Evolutionary conservation across 2,113 vertebrate genomes (phyloP).

Genomic region (Rattus rattus): DNA sequence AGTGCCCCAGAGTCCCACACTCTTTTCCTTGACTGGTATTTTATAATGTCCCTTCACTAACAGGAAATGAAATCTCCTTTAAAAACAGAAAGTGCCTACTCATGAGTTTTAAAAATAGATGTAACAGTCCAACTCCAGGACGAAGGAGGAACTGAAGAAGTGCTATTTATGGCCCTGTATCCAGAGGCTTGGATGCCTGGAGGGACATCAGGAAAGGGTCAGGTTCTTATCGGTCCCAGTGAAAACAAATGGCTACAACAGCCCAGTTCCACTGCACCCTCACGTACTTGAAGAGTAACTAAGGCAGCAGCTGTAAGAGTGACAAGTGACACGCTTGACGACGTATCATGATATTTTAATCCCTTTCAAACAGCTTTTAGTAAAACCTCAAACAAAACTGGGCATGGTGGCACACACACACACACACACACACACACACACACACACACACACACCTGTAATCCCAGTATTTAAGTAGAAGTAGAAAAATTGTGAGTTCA

Average conservation of each 20-base stretch:
- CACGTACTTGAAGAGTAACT: background rate
- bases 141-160: background rate
- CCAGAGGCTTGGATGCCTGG: background rate
- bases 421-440: too few relatives aligned
- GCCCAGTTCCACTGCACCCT: background rate
- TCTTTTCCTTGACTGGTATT: background rate
- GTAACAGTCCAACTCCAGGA: background rate
- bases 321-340: background rate
- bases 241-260: background rate
- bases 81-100: conserved; percentile 3
- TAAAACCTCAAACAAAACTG: background rate
- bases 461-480: background rate
- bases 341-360: background rate
- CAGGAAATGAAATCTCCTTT: background rate
- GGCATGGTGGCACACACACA: too few relatives aligned
- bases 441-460: background rate
- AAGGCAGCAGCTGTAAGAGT: fast-evolving
- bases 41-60: background rate
- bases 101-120: background rate
- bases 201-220: background rate
- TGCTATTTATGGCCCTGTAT: background rate
- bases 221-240: background rate
- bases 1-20: background rate
- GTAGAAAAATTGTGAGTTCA: background rate
- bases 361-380: conserved; percentile 25